Base-by-base conservation (phyloP, 2,113 vertebrate genomes). In the Paratilapia polleni region DNA sequence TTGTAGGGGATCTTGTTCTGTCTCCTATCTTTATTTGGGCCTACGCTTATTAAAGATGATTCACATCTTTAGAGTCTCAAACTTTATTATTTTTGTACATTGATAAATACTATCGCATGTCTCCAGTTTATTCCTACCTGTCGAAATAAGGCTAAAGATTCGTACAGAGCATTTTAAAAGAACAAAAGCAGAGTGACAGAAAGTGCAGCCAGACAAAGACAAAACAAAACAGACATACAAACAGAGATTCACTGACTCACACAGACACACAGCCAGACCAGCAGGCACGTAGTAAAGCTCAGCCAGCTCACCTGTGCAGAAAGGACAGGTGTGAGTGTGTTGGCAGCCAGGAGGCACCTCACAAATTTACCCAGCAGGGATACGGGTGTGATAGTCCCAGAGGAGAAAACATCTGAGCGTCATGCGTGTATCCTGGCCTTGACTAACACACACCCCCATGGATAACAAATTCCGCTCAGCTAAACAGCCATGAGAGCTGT, bases 241-340 rank as follows among this genome's bases (percentile, higher is more conserved):
- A n/a, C 20, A 77, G 19, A 83, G 36, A 68, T 41, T 61, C 6
- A 60, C 13, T 28, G 68, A 60, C 24, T 78, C 41, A 74, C 26
- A 64, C 43, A 61, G 41, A 90, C 63, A 85, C 56, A 64, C 26
- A 77, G 56, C 24, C 58, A 77, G 64, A 79, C 62, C 26, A 19
- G 24, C 34, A 64, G 22, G 19, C 76, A 62, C 74, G 73, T 81
- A 87, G 84, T 78, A 88, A 73, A 74, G 76, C 36, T 87, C 56
- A 77, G 80, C 15, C 8, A n/a, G 54, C 86, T 90, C 92, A 94
- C 92, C 93, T 95, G 92, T 93, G 87, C 77, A 85, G 36, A 77
- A 73, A 64, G 87, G 87, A 94, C 94, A 96, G 95, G 94, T 95
- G 95, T 90, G 92, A 89, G 12, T 84, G 78, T 61, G 84, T 68